These are phyloP conservation scores for Pararge aegeria DNA, from an alignment of 1,140 invertebrate species.

Conservation along the genomic window DNA sequence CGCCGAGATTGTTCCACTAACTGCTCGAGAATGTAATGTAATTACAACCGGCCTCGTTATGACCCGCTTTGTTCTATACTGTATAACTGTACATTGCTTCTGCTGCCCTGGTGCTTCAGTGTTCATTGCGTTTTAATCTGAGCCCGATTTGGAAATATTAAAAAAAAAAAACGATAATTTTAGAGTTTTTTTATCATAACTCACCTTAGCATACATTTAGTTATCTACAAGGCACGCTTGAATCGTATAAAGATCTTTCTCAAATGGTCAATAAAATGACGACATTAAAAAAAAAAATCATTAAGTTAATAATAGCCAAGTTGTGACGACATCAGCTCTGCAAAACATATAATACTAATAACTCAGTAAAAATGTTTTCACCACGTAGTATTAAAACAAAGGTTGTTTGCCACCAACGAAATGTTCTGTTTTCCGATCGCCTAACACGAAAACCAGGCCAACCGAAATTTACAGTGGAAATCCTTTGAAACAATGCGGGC, in stretches of 20 bases:
- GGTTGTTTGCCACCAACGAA: background rate
- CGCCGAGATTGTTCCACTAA: constrained; percentile 62
- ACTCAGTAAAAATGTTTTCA: background rate
- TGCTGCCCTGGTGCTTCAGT: constrained; percentile 24
- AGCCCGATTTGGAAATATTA: background rate
- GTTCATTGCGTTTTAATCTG: constrained; percentile 18
- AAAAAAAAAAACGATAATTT: background rate
- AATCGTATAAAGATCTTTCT: too few relatives aligned
- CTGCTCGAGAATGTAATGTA: constrained; percentile 61
- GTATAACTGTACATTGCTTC: constrained; percentile 20
- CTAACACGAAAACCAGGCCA: background rate
- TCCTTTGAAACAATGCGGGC: constrained; percentile 25
- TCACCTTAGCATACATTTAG: too few relatives aligned
- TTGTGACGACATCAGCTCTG: too few relatives aligned
- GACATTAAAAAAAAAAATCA: too few relatives aligned
- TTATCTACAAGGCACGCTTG: too few relatives aligned
- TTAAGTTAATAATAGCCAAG: too few relatives aligned
- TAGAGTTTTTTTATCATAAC: too few relatives aligned
- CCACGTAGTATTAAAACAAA: too few relatives aligned
- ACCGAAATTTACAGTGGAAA: constrained; percentile 18
- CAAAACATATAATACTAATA: too few relatives aligned
- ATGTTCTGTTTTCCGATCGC: background rate
- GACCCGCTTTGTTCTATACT: constrained; percentile 32
- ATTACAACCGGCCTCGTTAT: constrained; percentile 55
- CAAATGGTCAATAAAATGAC: too few relatives aligned